Evolutionary conservation across 2,113 vertebrate species (phyloP), one percentile per base, ranked within the genome.

Genomic region (Synchiropus splendidus): DNA sequence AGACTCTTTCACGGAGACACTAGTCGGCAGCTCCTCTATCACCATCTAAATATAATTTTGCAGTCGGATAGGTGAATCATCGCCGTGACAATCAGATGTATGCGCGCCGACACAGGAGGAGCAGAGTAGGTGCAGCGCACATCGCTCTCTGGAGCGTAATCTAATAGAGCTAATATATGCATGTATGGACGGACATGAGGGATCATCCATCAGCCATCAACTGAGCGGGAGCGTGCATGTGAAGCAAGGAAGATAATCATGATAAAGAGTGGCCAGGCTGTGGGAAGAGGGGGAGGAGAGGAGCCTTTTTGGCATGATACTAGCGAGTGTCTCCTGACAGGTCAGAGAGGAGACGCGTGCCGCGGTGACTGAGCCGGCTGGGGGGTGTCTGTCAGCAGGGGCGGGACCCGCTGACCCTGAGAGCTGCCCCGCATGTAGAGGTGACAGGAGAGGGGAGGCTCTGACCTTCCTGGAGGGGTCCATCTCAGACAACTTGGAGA

Each of bases 381-480:
- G n/a, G n/a, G n/a, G n/a, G n/a, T n/a, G n/a, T n/a, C n/a, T n/a
- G n/a, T n/a, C n/a, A 53, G 31, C 16, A 48, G 47, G 42, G 47
- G 39, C 37, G 39, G 38, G 36, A 48, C 34, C 21, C 31, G 41
- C 33, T 42, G 69, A 67, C 67, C 70, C 64, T 72, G 49, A 53
- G 39, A 57, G 54, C 6, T 50, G 64, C 67, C 71, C 61, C 53
- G 41, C 35, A 51, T 57, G 56, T 51, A 39, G 32, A 42, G 17
- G 39, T 13, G 15, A 12, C 9, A 14, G 12, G 3, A 15, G 37
- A 5, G 42, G 51, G 16, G 48, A 37, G 13, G 27, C 2, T 60
- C 53, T 58, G 62, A 85, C 81, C 81, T 86, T 86, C 62, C 58
- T 79, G 2, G 38, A 56, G 10, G 70, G 57, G 17, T 76, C 66